Evolutionary conservation across 2,888 invertebrate genomes (phyloP).

Genomic region (Unio delphinus): DNA sequence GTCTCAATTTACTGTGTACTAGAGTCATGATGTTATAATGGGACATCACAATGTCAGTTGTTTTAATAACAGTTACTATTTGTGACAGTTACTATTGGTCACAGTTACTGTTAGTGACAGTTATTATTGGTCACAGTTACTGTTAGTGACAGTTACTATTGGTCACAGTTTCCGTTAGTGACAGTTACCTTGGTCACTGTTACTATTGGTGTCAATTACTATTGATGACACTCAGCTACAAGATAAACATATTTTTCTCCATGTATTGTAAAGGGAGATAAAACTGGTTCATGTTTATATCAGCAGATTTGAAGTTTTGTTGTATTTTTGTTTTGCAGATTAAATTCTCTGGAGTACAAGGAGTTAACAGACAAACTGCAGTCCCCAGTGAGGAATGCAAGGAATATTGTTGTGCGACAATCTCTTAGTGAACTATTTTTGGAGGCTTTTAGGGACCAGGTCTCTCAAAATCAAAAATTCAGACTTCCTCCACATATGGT

Average conservation of each 20-base stretch:
- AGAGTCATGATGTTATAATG: no score
- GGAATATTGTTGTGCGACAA: slow-evolving; percentile 82
- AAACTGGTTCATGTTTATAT: no score
- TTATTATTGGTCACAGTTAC: not conserved
- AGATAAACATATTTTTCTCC: no score
- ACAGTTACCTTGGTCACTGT: not conserved
- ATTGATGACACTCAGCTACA: no score
- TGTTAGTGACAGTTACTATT: not conserved
- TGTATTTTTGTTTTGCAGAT: slow-evolving; percentile 36
- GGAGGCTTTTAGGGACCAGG: slow-evolving; percentile 84
- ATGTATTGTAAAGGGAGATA: no score
- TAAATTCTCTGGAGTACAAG: slow-evolving; percentile 84
- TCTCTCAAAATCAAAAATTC: slow-evolving; percentile 57
- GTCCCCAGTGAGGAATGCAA: slow-evolving; percentile 80
- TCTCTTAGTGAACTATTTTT: slow-evolving; percentile 88
- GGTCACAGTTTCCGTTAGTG: not conserved
- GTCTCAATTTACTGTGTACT: no score
- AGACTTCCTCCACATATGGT: slow-evolving; percentile 58
- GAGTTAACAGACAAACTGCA: slow-evolving; percentile 82
- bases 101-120: not conserved
- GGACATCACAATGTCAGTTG: not conserved
- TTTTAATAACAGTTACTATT: not conserved
- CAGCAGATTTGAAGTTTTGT: not conserved
- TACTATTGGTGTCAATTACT: not conserved
- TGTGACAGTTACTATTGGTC: not conserved